Conservation (phyloP, 1,140 invertebrate genomes). For the Drepana arcuata region DNA sequence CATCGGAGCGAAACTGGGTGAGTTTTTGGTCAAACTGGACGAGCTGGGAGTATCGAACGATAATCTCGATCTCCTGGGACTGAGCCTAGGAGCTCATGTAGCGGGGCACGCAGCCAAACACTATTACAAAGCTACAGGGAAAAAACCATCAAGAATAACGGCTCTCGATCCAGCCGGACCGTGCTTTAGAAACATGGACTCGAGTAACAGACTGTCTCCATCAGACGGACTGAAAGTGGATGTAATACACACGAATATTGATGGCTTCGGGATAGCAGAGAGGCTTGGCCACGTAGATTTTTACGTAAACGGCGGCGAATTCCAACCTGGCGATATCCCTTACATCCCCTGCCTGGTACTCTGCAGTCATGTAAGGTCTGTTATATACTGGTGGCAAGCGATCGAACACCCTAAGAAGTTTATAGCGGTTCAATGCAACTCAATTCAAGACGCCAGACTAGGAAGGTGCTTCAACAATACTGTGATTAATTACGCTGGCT, state of each 20-base stretch:
- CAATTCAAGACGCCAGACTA: conserved; percentile 44
- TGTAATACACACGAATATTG: conserved; percentile 80
- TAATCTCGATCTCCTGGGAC: conserved; percentile 44
- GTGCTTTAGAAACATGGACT: conserved; percentile 68
- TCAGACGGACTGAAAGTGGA: conserved; percentile 75
- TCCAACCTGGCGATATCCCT: conserved; percentile 73
- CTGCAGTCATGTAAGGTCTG: conserved; percentile 45
- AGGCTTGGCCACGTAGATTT: conserved; percentile 80
- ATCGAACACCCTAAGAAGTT: conserved; percentile 53
- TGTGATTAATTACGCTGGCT: conserved; percentile 34
- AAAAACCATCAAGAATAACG: conserved; percentile 72
- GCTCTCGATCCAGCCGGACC: conserved; percentile 79
- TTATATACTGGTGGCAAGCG: conserved; percentile 53
- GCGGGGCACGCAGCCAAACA: conserved; percentile 36
- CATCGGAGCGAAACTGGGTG: conserved; percentile 44
- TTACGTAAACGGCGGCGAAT: conserved; percentile 81
- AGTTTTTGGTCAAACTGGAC: conserved; percentile 38
- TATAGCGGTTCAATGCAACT: conserved; percentile 40
- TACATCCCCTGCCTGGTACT: conserved; percentile 47
- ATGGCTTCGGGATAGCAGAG: conserved; percentile 78
- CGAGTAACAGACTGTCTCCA: conserved; percentile 66
- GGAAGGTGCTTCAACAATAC: conserved; percentile 43
- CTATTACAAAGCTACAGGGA: conserved; percentile 34
- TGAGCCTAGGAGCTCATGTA: conserved; percentile 48
- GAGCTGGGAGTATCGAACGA: conserved; percentile 35